These are phyloP conservation scores for Hypanus sabinus DNA, from an alignment of 2,113 vertebrate genomes.

Conservation along the genomic window DNA sequence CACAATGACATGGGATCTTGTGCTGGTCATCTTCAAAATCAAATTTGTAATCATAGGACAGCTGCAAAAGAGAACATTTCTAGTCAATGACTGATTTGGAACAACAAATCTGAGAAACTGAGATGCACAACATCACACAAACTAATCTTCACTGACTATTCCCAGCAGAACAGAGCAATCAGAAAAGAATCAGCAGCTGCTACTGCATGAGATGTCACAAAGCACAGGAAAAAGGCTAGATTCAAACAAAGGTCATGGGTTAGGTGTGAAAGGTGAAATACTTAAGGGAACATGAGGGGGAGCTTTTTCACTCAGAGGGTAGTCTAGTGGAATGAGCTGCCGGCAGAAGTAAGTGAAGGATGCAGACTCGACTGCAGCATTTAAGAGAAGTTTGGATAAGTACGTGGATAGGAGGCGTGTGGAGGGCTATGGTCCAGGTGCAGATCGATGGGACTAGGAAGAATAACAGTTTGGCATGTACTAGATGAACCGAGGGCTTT, in stretches of 20 bases:
- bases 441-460: too few species aligned
- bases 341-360: too few species aligned
- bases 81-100: not conserved
- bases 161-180: not conserved
- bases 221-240: not conserved
- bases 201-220: not conserved
- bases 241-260: not conserved
- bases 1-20: slow-evolving; percentile 97
- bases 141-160: not conserved
- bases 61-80: slow-evolving; percentile 56
- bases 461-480: too few species aligned
- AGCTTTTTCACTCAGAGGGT: too few species aligned
- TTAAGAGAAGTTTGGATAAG: too few species aligned
- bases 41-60: slow-evolving; percentile 97
- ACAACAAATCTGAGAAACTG: not conserved
- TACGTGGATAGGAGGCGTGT: too few species aligned
- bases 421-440: too few species aligned
- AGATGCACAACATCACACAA: not conserved
- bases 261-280: too few species aligned
- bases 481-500: too few species aligned
- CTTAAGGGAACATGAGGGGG: too few species aligned
- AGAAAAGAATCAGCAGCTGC: not conserved
- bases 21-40: slow-evolving; percentile 98
- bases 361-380: too few species aligned
- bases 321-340: too few species aligned